These are phyloP conservation scores for Crossaster papposus DNA, from an alignment of 53 echinoderm and acorn worm genomes.

Conservation along the genomic window DNA sequence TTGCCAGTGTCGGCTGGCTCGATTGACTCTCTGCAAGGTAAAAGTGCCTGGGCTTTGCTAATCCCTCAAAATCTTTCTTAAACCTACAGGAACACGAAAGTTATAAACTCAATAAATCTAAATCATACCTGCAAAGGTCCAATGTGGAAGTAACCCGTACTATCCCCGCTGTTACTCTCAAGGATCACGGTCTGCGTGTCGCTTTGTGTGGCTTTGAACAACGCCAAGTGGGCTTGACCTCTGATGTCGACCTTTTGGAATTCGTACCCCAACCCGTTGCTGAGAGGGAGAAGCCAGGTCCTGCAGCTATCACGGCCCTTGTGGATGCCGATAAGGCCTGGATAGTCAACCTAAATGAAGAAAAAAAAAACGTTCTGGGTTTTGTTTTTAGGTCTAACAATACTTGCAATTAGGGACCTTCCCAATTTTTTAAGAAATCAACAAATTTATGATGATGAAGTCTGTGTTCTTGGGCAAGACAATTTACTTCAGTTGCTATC, in stretches of 20 bases:
- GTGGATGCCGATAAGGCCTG: constrained; percentile 53
- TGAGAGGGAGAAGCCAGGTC: constrained; percentile 76
- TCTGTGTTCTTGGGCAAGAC: no score
- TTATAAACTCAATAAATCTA: no score
- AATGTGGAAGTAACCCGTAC: constrained; percentile 75
- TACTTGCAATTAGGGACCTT: no score
- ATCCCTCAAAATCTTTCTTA: no score
- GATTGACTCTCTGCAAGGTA: no score
- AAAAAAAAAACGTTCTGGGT: not conserved
- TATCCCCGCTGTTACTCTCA: constrained; percentile 76
- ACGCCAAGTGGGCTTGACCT: constrained; percentile 74
- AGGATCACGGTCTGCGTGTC: constrained; percentile 55
- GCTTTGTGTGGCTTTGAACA: constrained; percentile 55
- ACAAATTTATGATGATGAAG: no score
- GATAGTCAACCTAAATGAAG: constrained; percentile 33
- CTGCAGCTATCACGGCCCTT: constrained; percentile 72
- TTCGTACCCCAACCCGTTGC: constrained; percentile 55
- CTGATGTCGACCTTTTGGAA: constrained; percentile 68
- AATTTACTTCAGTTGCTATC: no score
- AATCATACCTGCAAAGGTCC: constrained; percentile 82
- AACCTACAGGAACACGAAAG: no score
- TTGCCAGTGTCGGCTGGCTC: no score
- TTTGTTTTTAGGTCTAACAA: no score
- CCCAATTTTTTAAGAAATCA: no score
- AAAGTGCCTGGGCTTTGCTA: no score